Conservation (phyloP, 2,888 invertebrate species). For the Netelia virgata region DNA sequence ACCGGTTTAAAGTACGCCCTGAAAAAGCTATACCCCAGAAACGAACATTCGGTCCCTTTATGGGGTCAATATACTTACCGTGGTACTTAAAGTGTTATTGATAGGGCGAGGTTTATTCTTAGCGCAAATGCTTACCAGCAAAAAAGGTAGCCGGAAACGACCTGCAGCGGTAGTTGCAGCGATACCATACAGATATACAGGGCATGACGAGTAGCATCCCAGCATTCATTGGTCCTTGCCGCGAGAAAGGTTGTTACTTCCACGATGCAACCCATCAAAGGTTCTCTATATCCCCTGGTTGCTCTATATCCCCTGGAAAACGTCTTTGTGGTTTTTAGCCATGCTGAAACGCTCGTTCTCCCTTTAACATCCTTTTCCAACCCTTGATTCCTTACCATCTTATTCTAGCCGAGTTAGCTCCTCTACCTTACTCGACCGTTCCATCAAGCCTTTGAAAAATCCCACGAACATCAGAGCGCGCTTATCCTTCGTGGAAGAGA, state of each 20-base stretch:
- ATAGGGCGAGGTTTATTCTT: too few relatives aligned
- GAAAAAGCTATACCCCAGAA: too few relatives aligned
- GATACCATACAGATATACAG: conserved; percentile 1
- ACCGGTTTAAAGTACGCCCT: too few relatives aligned
- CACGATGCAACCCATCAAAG: neutral
- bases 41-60: too few relatives aligned
- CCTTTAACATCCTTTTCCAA: neutral
- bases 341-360: conserved; percentile 20
- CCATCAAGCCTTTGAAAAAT: conserved; percentile 1
- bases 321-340: conserved; percentile 1
- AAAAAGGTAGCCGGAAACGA: conserved; percentile 12
- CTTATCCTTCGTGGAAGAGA: neutral
- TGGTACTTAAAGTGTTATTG: too few relatives aligned
- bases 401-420: neutral
- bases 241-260: conserved; percentile 1
- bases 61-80: too few relatives aligned
- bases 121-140: neutral
- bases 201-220: neutral
- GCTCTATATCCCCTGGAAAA: neutral
- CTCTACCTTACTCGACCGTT: neutral
- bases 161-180: neutral
- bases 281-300: too few relatives aligned
- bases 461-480: neutral
- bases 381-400: neutral
- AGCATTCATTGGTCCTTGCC: conserved; percentile 36